A percentile compares a stretch with the other conserved stretches of the same genome.
These are phyloP conservation scores for Setipinna tenuifilis DNA, from an alignment of 2,797 vertebrate genomes.

Conservation along the genomic window DNA sequence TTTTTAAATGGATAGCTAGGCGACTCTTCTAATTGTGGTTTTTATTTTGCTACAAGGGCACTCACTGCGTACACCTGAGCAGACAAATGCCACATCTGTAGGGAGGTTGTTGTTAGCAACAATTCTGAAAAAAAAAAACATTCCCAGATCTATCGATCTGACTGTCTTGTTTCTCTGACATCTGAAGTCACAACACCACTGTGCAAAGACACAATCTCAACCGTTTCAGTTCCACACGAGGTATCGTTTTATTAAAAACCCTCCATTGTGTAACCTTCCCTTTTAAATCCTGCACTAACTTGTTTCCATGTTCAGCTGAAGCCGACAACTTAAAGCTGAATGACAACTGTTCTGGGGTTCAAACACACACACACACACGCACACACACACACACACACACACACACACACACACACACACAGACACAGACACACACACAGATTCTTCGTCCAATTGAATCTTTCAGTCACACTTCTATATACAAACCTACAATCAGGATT, in stretches of 20 bases:
- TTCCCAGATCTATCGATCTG: background rate
- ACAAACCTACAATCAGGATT: too few species aligned
- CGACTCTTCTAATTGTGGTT: too few species aligned
- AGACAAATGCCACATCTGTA: background rate
- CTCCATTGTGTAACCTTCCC: background rate
- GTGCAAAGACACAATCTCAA: slow-evolving; percentile 25
- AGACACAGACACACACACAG: too few species aligned
- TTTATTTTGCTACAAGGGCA: background rate
- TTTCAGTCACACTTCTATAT: too few species aligned
- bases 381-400: too few species aligned
- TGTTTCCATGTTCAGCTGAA: slow-evolving; percentile 1
- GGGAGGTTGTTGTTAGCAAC: too few species aligned
- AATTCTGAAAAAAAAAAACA: background rate
- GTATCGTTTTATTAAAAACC: background rate
- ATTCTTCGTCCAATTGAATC: too few species aligned
- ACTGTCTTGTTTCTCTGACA: background rate
- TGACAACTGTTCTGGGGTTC: background rate
- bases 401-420: too few species aligned
- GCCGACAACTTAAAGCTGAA: background rate
- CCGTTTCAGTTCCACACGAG: background rate
- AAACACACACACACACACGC: too few species aligned
- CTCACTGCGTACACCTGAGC: background rate
- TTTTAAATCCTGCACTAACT: background rate
- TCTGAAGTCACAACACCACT: too few species aligned
- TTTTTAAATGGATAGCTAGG: too few species aligned